A percentile compares a stretch with the other conserved stretches of the same genome.
These are phyloP conservation scores for Micromussa lordhowensis DNA, from an alignment of 92 coral and sea anemone genomes.

Conservation along the genomic window DNA sequence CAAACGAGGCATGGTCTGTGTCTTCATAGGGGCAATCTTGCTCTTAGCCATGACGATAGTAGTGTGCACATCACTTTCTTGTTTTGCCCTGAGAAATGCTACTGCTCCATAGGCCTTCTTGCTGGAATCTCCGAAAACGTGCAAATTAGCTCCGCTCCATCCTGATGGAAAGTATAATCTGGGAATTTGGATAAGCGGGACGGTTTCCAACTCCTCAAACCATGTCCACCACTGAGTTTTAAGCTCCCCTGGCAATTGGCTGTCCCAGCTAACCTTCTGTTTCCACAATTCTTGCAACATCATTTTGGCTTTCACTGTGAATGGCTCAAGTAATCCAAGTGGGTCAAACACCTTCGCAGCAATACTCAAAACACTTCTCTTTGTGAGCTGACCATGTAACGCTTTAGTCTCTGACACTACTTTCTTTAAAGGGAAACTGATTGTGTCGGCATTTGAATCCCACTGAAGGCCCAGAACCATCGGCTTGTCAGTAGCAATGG, in stretches of 20 bases:
- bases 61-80: not conserved
- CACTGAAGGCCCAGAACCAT: slow-evolving; percentile 1
- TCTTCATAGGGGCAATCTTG: slow-evolving; percentile 26
- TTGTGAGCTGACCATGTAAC: slow-evolving; percentile 22
- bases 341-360: slow-evolving; percentile 56
- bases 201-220: slow-evolving; percentile 18
- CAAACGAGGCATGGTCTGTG: slow-evolving; percentile 40
- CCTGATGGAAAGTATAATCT: slow-evolving; percentile 26
- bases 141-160: no score
- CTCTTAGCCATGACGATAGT: slow-evolving; percentile 14
- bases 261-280: slow-evolving; percentile 25
- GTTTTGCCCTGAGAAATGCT: not conserved
- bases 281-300: slow-evolving; percentile 39
- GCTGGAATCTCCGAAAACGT: slow-evolving; percentile 34
- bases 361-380: slow-evolving; percentile 26
- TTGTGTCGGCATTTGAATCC: no score
- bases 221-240: slow-evolving; percentile 14
- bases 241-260: slow-evolving; percentile 17
- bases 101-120: slow-evolving; percentile 29
- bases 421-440: not conserved
- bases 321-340: slow-evolving; percentile 34
- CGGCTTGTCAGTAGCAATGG: slow-evolving; percentile 1
- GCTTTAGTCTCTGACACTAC: slow-evolving; percentile 6
- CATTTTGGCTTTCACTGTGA: slow-evolving; percentile 35
- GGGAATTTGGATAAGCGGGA: slow-evolving; percentile 16